A percentile compares a stretch with the other conserved stretches of the same genome.
These are phyloP conservation scores for Odontothrips loti DNA, from an alignment of 2,888 invertebrate genomes.

Conservation along the genomic window DNA sequence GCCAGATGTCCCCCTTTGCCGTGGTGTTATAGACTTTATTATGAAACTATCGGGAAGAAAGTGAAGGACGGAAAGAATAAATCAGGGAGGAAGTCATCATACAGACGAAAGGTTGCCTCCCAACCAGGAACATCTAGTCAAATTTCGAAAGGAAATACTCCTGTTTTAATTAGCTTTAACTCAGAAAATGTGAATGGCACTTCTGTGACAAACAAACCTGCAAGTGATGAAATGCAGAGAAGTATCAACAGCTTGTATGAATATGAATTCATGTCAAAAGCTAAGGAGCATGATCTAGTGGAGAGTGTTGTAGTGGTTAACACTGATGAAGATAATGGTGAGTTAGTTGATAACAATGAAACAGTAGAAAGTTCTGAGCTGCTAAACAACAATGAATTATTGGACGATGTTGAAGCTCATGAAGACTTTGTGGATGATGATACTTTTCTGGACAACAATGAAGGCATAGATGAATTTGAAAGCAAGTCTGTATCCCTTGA, in stretches of 20 bases:
- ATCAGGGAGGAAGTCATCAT: not conserved
- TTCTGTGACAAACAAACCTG: not conserved
- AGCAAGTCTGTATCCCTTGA: not conserved
- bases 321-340: not conserved
- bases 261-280: not conserved
- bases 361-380: not conserved
- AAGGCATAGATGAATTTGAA: not conserved
- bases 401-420: not conserved
- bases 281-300: not conserved
- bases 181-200: not conserved
- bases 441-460: not conserved
- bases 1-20: not conserved
- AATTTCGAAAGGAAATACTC: not conserved
- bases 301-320: not conserved
- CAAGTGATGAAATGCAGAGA: not conserved
- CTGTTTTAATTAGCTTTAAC: not conserved
- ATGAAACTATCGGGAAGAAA: not conserved
- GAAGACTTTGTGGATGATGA: not conserved
- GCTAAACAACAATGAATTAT: not conserved
- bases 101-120: not conserved
- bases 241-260: slow-evolving; percentile 14
- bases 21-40: slow-evolving; percentile 7
- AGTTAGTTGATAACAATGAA: not conserved
- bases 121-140: not conserved
- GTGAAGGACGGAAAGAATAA: not conserved